Evolutionary conservation across 2,797 vertebrate genomes (phyloP).

Genomic region (Pangasius mekongensis): DNA sequence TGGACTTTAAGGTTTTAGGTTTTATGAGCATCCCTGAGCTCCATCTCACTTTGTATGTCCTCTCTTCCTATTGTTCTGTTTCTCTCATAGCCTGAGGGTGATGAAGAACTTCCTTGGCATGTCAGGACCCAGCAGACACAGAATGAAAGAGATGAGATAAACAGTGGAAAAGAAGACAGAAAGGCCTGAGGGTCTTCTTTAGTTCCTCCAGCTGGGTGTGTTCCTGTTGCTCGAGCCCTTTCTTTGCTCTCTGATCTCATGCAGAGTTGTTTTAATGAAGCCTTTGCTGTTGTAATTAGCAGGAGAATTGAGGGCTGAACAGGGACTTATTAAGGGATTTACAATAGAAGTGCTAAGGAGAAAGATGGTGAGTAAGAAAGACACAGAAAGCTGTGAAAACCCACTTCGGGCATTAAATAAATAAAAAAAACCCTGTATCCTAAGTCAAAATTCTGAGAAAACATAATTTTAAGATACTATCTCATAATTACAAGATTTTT

Average conservation of each 20-base stretch:
- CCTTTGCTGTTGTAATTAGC: slow-evolving; percentile 35
- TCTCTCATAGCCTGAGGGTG: slow-evolving; percentile 14
- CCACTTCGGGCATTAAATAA: not conserved
- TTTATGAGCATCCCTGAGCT: not conserved
- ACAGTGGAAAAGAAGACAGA: slow-evolving; percentile 14
- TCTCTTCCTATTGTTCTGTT: not conserved
- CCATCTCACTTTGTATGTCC: slow-evolving; percentile 11
- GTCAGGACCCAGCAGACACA: slow-evolving; percentile 1
- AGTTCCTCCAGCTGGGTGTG: slow-evolving; percentile 4
- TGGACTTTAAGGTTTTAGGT: not conserved
- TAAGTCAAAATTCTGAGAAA: not conserved
- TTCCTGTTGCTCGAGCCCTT: slow-evolving; percentile 10
- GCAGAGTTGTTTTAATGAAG: slow-evolving; percentile 39
- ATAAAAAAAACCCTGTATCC: not conserved
- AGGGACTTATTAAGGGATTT: not conserved
- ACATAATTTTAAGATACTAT: not conserved
- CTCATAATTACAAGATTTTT: not conserved
- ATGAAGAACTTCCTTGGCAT: slow-evolving; percentile 14
- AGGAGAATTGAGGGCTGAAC: not conserved
- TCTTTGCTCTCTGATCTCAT: slow-evolving; percentile 33
- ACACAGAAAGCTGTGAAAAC: not conserved
- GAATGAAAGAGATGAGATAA: slow-evolving; percentile 13
- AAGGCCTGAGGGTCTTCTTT: slow-evolving; percentile 27
- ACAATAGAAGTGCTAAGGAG: not conserved
- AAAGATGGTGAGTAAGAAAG: not conserved